A percentile compares a stretch with the other conserved stretches of the same genome.
Evolutionary conservation across 2,888 invertebrate genomes (phyloP).

Genomic region (Xylota sylvarum): DNA sequence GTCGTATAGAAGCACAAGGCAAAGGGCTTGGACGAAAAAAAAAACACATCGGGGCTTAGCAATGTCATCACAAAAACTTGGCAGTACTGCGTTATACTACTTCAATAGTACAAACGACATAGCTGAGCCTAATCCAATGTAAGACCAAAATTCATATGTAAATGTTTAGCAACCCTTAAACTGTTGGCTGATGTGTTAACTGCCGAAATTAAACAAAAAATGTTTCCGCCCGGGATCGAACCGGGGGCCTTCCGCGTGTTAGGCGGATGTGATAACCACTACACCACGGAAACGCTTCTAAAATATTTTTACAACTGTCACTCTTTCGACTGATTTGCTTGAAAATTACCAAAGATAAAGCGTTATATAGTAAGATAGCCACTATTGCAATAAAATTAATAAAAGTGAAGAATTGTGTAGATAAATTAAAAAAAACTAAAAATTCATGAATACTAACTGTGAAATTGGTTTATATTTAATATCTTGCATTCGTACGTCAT

Average conservation of each 20-base stretch:
- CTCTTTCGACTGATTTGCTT: background rate
- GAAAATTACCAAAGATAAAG: background rate
- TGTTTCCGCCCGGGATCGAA: slow-evolving; percentile 81
- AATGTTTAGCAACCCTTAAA: too few relatives aligned
- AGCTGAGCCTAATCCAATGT: too few relatives aligned
- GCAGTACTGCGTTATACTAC: too few relatives aligned
- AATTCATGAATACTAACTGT: background rate
- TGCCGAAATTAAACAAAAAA: background rate
- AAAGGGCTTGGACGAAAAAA: too few relatives aligned
- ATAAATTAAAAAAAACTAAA: background rate
- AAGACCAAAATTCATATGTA: too few relatives aligned
- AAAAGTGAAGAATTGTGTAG: background rate
- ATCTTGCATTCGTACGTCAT: background rate
- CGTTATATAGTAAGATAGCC: background rate
- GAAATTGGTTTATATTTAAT: background rate
- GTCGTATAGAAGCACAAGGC: too few relatives aligned
- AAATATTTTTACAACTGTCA: background rate
- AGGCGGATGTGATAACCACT: slow-evolving; percentile 81
- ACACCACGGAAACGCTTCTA: slow-evolving; percentile 79
- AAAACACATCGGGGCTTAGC: too few relatives aligned
- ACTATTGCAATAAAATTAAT: background rate
- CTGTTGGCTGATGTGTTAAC: too few relatives aligned
- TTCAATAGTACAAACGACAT: too few relatives aligned
- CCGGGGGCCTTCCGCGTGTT: slow-evolving; percentile 81
- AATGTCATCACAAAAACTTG: too few relatives aligned